These are phyloP conservation scores for Limenitis camilla DNA, from an alignment of 2,888 invertebrate genomes.

Conservation along the genomic window DNA sequence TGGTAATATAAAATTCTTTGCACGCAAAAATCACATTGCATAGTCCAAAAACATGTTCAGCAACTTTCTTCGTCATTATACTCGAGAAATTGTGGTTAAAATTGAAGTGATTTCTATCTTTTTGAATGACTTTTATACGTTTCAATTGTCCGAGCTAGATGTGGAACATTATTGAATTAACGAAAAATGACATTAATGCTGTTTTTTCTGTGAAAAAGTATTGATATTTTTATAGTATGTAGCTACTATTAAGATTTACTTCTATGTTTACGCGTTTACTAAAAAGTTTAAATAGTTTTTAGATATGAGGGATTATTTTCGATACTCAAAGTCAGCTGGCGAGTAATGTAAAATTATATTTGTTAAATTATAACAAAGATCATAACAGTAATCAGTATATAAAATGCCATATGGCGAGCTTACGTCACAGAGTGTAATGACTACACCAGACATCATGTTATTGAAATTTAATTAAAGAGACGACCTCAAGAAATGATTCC, in stretches of 20 bases:
- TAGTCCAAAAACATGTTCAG: neutral
- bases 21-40: slow-evolving; percentile 1
- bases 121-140: neutral
- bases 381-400: slow-evolving; percentile 4
- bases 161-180: neutral
- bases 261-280: too few relatives aligned
- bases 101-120: neutral
- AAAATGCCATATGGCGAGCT: slow-evolving; percentile 21
- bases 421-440: slow-evolving; percentile 18
- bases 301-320: too few relatives aligned
- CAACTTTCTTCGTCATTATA: slow-evolving; percentile 5
- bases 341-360: too few relatives aligned
- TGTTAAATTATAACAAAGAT: neutral
- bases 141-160: too few relatives aligned
- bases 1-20: neutral
- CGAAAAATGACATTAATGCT: neutral
- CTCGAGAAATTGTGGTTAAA: neutral
- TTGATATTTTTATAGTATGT: too few relatives aligned
- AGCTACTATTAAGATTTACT: too few relatives aligned
- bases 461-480: slow-evolving; percentile 11
- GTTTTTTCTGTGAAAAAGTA: too few relatives aligned
- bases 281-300: too few relatives aligned
- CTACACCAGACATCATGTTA: slow-evolving; percentile 19
- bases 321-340: too few relatives aligned
- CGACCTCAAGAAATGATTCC: too few relatives aligned